Evolutionary conservation across 1,140 invertebrate species (phyloP), one percentile per base, ranked within the genome.

Genomic region (Eufriesea mexicana): DNA sequence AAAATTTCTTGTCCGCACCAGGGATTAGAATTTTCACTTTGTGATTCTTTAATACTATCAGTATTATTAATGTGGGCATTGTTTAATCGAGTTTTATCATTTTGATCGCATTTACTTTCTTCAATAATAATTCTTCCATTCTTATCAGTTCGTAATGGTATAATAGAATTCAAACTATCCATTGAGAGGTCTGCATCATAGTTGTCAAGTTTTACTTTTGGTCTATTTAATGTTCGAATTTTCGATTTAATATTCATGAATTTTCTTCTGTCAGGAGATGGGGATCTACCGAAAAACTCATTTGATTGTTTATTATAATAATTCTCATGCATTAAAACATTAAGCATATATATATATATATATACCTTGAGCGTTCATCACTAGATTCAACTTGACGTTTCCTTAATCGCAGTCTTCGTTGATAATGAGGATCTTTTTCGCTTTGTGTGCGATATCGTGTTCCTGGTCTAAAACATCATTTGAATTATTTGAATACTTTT

Each of bases 391-490:
- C 71, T 47, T 86, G 91, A 62, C 89, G 89, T 66, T 89, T 89
- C 57, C 96, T 93, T 73, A 96, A 89, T 93, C 96, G 96, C 86
- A 96, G 89, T 86, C 96, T 95, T 92, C 96, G 96, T 64, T 95
- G 95, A 91, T 97, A 97, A 90, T 96, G 95, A 28, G 96, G 96
- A 93, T 97, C 96, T 90, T 97, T 96, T 90, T 97, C 97, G 86
- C 96, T 97, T 93, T 97, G 96, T 83, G 97, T 97, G 84, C 97
- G 94, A 89, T 97, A 97, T 84, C 96, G 95, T 18, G 96, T 96
- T 54, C 95, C 96, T 72, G 96, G 96, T 86, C 96, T 95, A 88
- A 88, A 61, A 70, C n/a, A 86, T 45, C 83, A 75, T 73, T 90
- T 85, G 80, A 75, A 84, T 91, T 73, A 91, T 87, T 90, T 88